Evolutionary conservation across 1,140 invertebrate species (phyloP).

Genomic region (Drosophila mauritiana): DNA sequence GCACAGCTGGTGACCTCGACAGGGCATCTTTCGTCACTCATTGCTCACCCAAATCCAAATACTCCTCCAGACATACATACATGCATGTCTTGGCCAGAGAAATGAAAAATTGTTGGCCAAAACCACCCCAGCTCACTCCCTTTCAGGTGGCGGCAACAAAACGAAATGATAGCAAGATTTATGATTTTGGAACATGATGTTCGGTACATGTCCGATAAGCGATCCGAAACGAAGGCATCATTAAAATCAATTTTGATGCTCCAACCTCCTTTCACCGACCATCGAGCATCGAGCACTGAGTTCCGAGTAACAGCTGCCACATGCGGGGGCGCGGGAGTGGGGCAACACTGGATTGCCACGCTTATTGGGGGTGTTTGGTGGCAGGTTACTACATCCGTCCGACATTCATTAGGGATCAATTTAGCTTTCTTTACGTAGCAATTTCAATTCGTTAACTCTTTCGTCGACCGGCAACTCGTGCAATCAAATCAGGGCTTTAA

Average conservation of each 20-base stretch:
- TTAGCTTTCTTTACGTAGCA: conserved; percentile 31
- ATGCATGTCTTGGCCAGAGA: conserved; percentile 14
- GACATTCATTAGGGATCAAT: conserved; percentile 48
- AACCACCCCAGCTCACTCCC: conserved; percentile 11
- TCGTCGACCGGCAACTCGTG: conserved; percentile 13
- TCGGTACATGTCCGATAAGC: conserved; percentile 48
- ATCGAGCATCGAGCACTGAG: neutral
- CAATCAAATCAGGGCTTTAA: conserved; percentile 37
- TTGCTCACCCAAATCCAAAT: conserved; percentile 41
- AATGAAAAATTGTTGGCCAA: conserved; percentile 39
- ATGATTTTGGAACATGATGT: conserved; percentile 70
- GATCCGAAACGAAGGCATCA: conserved; percentile 48
- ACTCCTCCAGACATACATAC: neutral
- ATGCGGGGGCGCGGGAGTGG: neutral
- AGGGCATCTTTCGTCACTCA: conserved; percentile 44
- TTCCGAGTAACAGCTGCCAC: conserved; percentile 31
- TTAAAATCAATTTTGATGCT: conserved; percentile 70
- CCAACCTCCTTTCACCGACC: conserved; percentile 45
- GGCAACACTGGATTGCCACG: conserved; percentile 22
- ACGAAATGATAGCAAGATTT: conserved; percentile 69
- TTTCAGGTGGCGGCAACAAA: conserved; percentile 38
- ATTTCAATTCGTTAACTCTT: conserved; percentile 40
- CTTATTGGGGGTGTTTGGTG: conserved; percentile 44
- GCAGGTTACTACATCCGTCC: conserved; percentile 40
- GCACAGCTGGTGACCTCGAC: conserved; percentile 37